A percentile compares a stretch with the other conserved stretches of the same genome.
These are phyloP conservation scores for Ornithoptera priamus DNA, from an alignment of 2,888 invertebrate species.

Conservation along the genomic window DNA sequence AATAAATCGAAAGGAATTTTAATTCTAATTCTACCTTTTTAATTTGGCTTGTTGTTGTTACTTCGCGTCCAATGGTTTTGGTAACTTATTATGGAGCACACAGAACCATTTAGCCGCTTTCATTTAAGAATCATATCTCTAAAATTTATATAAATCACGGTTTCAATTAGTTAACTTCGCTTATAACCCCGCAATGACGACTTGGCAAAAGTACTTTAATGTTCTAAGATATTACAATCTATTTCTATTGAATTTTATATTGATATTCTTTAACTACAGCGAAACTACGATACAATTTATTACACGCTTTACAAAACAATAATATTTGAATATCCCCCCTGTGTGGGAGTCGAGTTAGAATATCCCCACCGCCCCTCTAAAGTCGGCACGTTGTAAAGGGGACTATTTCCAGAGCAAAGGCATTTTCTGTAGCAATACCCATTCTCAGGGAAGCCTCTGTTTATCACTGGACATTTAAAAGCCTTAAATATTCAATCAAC, in stretches of 20 bases:
- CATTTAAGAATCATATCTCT: background rate
- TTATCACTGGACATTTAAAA: too few relatives aligned
- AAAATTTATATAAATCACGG: background rate
- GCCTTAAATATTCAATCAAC: too few relatives aligned
- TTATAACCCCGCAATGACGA: background rate
- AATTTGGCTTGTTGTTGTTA: too few relatives aligned
- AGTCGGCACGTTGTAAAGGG: too few relatives aligned
- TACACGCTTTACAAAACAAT: background rate
- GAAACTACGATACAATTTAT: background rate
- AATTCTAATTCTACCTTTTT: too few relatives aligned
- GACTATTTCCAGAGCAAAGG: too few relatives aligned
- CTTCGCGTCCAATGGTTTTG: too few relatives aligned
- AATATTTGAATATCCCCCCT: background rate
- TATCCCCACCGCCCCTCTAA: too few relatives aligned
- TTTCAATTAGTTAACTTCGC: background rate
- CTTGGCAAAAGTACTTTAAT: conserved; percentile 8
- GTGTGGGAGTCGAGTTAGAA: too few relatives aligned
- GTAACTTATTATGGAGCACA: too few relatives aligned
- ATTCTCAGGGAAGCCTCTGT: too few relatives aligned
- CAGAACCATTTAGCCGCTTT: background rate
- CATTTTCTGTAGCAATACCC: too few relatives aligned
- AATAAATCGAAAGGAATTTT: background rate
- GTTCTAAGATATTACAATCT: background rate
- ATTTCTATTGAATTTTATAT: background rate
- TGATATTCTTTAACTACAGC: background rate